Evolutionary conservation across 2,888 invertebrate genomes (phyloP), one percentile per base, ranked within the genome.

Genomic region (Dasypogon diadema): DNA sequence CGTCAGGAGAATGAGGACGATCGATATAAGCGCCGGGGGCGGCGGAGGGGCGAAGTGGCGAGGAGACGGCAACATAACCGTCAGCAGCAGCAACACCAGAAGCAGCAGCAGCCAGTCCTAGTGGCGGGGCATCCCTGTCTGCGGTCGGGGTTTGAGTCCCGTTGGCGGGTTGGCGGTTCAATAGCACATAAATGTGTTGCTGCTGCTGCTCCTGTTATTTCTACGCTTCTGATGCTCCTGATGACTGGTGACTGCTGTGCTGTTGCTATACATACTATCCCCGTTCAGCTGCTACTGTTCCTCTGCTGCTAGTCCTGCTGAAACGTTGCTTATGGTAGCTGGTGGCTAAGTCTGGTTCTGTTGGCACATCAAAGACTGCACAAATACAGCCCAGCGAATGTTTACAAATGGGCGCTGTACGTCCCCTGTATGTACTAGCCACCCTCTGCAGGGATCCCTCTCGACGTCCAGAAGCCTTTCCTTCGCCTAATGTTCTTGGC

Each of bases 21-120:
- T 77, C 77, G 75, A 77, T 77, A 77, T 73, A 60, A 54, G 46
- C 60, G 63, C 60, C 46, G 56, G 10, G 54, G 30, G 56, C 42
- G 56, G 51, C 10, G n/a, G n/a, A n/a, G n/a, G n/a, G n/a, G n/a
- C n/a, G n/a, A n/a, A n/a, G n/a, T n/a, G n/a, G n/a, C 60, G n/a
- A 34, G 60, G 60, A 34, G 70, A 70, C 34, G 70, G 70, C 70
- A 70, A 34, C 54, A 54, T 54, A 51, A 30, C 54, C 30, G 70
- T 70, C 70, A 48, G 48, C 12, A 68, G 48, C 24, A 46, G 65
- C 24, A 68, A 48, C 65, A 24, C n/a, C 22, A 54, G 54, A 5
- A 10, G 22, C 48, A 48, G 48, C 12, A 54, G 54, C 16, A 54
- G 54, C 54, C n/a, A 1, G 30, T 14, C n/a, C 48, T 48, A n/a